Conservation (phyloP, 2,797 vertebrate species). For the Prionace glauca region DNA sequence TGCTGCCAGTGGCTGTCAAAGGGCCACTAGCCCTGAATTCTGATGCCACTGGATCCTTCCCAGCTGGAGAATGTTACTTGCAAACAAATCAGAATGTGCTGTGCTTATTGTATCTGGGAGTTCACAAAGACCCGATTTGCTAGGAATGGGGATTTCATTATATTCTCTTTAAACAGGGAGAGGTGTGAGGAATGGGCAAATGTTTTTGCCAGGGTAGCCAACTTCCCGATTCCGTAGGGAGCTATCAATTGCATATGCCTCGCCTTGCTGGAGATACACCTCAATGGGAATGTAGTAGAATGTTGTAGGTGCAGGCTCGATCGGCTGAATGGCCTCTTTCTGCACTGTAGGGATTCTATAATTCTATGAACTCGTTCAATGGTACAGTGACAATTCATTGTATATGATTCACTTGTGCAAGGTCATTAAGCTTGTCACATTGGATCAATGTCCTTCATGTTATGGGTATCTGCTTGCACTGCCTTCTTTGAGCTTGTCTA, state of each 20-base stretch:
- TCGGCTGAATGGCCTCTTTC: too few species aligned
- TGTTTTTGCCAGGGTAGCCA: not conserved
- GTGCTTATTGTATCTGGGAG: not conserved
- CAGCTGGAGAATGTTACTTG: not conserved
- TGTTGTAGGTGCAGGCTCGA: too few species aligned
- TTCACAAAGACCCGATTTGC: not conserved
- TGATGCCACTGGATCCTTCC: not conserved
- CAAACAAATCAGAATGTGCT: not conserved
- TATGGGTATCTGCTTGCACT: not conserved
- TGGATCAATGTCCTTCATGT: not conserved
- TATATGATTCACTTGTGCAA: not conserved
- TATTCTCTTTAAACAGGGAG: not conserved
- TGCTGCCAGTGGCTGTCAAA: not conserved
- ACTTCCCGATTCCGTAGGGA: not conserved
- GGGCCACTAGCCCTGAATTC: not conserved
- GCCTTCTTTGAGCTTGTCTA: not conserved
- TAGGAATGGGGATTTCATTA: not conserved
- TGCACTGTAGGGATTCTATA: too few species aligned
- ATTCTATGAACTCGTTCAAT: not conserved
- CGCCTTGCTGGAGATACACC: not conserved
- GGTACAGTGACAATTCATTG: not conserved
- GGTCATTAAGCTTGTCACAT: not conserved
- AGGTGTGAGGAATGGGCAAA: not conserved
- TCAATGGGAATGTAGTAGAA: not conserved
- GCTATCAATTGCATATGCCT: not conserved